A percentile compares a stretch with the other conserved stretches of the same genome.
phyloP scores from a whole-genome alignment of 2,888 invertebrate species.

The Machimus rusticus region DNA sequence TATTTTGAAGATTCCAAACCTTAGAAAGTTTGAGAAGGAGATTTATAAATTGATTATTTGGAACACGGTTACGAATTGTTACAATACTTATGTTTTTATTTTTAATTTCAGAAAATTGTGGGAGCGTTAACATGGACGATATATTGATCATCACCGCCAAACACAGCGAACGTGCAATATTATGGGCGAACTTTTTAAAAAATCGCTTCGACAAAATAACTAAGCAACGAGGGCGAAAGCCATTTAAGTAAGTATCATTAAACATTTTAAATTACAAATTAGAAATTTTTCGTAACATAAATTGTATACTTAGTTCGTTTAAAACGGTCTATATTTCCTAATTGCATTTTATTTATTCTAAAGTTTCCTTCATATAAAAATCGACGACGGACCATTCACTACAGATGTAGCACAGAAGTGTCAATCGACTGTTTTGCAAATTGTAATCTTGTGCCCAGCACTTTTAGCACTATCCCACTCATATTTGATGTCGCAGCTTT shows the following conservation, averaged over 20 bases:
- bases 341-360: background rate
- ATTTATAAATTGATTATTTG: no score
- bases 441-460: slow-evolving; percentile 81
- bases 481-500: slow-evolving; percentile 59
- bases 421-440: slow-evolving; percentile 75
- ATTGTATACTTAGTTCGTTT: no score
- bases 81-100: background rate
- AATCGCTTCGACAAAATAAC: slow-evolving; percentile 86
- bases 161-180: slow-evolving; percentile 77
- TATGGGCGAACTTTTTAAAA: slow-evolving; percentile 83
- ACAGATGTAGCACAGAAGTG: slow-evolving; percentile 64
- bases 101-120: slow-evolving; percentile 57
- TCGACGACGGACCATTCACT: slow-evolving; percentile 71
- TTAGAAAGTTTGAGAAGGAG: background rate
- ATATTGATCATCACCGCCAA: slow-evolving; percentile 82
- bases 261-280: background rate
- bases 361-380: slow-evolving; percentile 77
- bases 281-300: background rate
- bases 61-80: background rate
- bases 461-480: slow-evolving; percentile 67
- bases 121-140: slow-evolving; percentile 74
- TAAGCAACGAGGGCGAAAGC: slow-evolving; percentile 79
- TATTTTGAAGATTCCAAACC: background rate
- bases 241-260: slow-evolving; percentile 74
- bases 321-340: background rate